These are phyloP conservation scores for Melospiza georgiana DNA, from an alignment of 2,113 vertebrate species.

Conservation along the genomic window DNA sequence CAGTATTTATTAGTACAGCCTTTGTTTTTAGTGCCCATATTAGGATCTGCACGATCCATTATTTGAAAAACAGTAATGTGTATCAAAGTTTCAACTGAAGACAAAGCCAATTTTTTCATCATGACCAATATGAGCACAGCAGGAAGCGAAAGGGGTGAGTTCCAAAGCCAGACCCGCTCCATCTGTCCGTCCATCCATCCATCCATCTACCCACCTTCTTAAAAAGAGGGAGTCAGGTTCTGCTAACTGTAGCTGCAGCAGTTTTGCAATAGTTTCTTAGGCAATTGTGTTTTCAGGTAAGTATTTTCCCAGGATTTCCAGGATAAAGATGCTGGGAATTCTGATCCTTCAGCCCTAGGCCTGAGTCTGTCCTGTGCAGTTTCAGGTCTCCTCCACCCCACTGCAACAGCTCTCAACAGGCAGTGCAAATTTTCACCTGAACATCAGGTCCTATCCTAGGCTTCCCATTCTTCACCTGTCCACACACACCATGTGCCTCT, in stretches of 20 bases:
- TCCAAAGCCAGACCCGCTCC: constrained; percentile 14
- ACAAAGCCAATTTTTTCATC: constrained; percentile 44
- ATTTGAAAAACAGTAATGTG: background rate
- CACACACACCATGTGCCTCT: background rate
- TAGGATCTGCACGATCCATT: constrained; percentile 12
- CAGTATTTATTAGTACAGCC: constrained; percentile 50
- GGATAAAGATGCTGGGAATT: background rate
- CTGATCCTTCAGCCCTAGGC: background rate
- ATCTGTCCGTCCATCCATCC: background rate
- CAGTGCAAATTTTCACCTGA: background rate
- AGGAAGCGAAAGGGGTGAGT: constrained; percentile 35
- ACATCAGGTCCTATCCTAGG: background rate
- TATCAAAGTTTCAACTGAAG: constrained; percentile 39
- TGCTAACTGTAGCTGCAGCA: constrained; percentile 70
- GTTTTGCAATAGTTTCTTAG: constrained; percentile 30
- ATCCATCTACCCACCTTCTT: constrained; percentile 14
- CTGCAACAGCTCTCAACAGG: background rate
- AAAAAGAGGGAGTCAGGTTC: constrained; percentile 25
- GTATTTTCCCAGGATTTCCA: background rate
- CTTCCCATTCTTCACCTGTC: constrained; percentile 1
- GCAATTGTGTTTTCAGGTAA: background rate
- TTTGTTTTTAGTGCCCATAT: constrained; percentile 57
- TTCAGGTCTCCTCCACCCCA: background rate
- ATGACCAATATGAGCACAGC: background rate
- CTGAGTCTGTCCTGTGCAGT: background rate